Conservation (phyloP, 2,113 vertebrate species). For the Bubalus kerabau region DNA sequence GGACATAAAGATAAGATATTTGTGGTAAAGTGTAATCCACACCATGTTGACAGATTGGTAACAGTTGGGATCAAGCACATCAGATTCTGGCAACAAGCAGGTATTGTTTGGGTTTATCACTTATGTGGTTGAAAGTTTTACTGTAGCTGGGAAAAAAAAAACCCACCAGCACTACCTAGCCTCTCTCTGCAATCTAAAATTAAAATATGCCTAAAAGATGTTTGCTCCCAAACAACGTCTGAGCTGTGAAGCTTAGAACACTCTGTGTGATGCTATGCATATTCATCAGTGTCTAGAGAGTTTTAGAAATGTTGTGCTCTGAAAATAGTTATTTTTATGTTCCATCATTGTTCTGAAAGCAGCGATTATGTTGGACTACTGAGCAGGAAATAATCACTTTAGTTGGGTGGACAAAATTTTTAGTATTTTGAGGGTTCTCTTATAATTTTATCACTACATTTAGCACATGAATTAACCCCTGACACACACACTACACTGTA, state of each 20-base stretch:
- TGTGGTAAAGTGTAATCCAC: constrained; percentile 94
- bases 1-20: constrained; percentile 98
- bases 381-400: constrained; percentile 22
- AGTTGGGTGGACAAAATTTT: background rate
- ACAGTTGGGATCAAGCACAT: constrained; percentile 97
- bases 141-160: background rate
- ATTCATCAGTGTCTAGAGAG: constrained; percentile 28
- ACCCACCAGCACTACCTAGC: background rate
- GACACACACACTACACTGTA: background rate
- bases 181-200: background rate
- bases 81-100: constrained; percentile 98
- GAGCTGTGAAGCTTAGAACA: background rate
- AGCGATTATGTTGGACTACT: constrained; percentile 26
- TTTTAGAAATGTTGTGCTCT: background rate
- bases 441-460: constrained; percentile 13
- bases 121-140: background rate
- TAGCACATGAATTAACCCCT: background rate
- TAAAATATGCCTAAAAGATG: background rate
- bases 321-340: constrained; percentile 43
- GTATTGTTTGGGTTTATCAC: constrained; percentile 71
- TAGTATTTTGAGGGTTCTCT: constrained; percentile 26
- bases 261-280: background rate
- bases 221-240: background rate
- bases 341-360: constrained; percentile 28
- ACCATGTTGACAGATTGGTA: constrained; percentile 92